These are phyloP conservation scores for Protomyctophum bolini DNA, from an alignment of 2,113 vertebrate species.

Conservation along the genomic window DNA sequence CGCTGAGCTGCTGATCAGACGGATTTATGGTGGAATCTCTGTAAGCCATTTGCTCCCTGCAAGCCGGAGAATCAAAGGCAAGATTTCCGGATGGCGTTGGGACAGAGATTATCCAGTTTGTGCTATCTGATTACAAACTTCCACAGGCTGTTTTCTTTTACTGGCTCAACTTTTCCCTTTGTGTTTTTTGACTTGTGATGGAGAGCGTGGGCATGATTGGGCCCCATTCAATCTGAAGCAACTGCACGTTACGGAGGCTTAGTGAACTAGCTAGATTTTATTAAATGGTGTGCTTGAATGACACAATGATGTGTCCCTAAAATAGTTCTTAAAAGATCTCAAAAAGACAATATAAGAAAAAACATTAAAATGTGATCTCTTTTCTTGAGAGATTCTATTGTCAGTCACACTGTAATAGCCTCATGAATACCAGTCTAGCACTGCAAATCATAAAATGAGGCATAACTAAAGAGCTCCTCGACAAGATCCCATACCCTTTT, in stretches of 20 bases:
- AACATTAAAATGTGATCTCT: background rate
- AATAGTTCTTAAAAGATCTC: background rate
- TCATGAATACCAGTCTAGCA: constrained; percentile 2
- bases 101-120: constrained; percentile 76
- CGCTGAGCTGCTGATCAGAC: constrained; percentile 63
- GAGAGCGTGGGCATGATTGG: constrained; percentile 21
- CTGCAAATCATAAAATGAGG: constrained; percentile 11
- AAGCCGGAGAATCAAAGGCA: constrained; percentile 72
- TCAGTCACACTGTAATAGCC: background rate
- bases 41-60: constrained; percentile 74
- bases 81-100: constrained; percentile 75
- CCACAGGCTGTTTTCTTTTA: constrained; percentile 67
- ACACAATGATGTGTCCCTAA: background rate
- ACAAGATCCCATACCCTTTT: background rate
- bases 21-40: constrained; percentile 70
- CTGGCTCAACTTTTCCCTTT: constrained; percentile 45
- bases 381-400: background rate
- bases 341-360: constrained; percentile 4
- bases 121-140: constrained; percentile 76
- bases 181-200: constrained; percentile 39
- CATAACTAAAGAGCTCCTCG: background rate
- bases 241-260: background rate
- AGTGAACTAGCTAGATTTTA: background rate
- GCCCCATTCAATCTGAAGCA: background rate
- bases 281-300: background rate